Evolutionary conservation across 2,113 vertebrate species (phyloP).

Genomic region (Raja brachyura): DNA sequence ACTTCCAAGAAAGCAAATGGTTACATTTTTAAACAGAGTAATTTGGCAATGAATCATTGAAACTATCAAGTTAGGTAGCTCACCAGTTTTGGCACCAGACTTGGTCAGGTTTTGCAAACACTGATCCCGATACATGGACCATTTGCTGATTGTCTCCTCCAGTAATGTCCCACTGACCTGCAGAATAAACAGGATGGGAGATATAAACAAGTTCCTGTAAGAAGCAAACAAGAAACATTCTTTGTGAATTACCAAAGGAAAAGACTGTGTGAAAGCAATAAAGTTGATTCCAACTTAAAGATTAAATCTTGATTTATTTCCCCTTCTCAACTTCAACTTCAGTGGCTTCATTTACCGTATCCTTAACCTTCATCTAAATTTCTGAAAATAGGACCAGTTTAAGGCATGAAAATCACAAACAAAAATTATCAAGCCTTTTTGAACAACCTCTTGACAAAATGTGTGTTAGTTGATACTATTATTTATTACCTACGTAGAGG

Average conservation of each 20-base stretch:
- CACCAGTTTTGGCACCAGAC: slow-evolving; percentile 54
- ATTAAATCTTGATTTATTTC: background rate
- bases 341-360: background rate
- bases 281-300: background rate
- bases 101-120: slow-evolving; percentile 65
- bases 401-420: background rate
- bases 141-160: slow-evolving; percentile 65
- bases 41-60: background rate
- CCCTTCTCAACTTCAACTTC: background rate
- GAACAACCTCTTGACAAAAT: background rate
- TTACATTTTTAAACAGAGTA: background rate
- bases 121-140: slow-evolving; percentile 70
- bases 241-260: background rate
- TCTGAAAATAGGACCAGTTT: background rate
- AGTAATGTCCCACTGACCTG: slow-evolving; percentile 71
- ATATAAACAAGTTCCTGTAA: slow-evolving; percentile 40
- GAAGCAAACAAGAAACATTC: background rate
- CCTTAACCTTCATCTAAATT: background rate
- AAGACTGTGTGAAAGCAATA: slow-evolving; percentile 9
- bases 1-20: background rate
- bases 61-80: slow-evolving; percentile 42
- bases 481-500: background rate
- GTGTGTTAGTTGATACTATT: background rate
- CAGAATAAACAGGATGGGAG: slow-evolving; percentile 39
- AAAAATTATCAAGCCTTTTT: background rate